Conservation (phyloP, 2,113 vertebrate species). For the Puntigrus tetrazona region DNA sequence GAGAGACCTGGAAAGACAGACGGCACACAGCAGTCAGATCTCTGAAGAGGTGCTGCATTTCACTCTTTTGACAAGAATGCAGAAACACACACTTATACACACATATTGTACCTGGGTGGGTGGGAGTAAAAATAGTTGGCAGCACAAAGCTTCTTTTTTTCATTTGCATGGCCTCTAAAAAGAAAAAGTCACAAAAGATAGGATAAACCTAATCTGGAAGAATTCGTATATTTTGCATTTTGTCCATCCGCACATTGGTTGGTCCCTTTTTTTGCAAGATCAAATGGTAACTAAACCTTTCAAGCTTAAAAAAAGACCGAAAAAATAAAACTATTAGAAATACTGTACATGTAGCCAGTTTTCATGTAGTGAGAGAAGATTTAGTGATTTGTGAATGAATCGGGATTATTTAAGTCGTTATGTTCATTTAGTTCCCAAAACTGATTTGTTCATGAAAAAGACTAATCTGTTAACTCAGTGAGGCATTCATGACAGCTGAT, state of each 20-base stretch:
- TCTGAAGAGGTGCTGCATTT: constrained; percentile 84
- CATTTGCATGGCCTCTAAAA: neutral
- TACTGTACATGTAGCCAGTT: neutral
- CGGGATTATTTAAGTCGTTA: neutral
- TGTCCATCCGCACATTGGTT: neutral
- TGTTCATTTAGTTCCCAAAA: neutral
- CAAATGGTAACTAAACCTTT: neutral
- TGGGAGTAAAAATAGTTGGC: neutral
- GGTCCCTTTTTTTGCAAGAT: neutral
- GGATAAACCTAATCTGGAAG: neutral
- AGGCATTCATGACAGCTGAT: neutral
- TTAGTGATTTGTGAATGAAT: neutral
- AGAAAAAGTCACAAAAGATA: neutral
- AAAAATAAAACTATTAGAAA: too few species aligned
- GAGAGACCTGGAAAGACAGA: constrained; percentile 87
- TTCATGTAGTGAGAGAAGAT: neutral
- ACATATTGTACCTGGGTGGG: neutral
- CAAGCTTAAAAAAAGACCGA: too few species aligned
- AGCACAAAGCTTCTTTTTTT: neutral
- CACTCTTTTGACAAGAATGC: constrained; percentile 30
- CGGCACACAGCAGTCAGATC: constrained; percentile 80
- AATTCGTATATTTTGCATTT: neutral
- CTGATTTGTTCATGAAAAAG: neutral
- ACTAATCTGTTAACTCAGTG: neutral
- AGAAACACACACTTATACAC: constrained; percentile 4